phyloP scores from a whole-genome alignment of 1,140 invertebrate species.

The Phenacoccus solenopsis region DNA sequence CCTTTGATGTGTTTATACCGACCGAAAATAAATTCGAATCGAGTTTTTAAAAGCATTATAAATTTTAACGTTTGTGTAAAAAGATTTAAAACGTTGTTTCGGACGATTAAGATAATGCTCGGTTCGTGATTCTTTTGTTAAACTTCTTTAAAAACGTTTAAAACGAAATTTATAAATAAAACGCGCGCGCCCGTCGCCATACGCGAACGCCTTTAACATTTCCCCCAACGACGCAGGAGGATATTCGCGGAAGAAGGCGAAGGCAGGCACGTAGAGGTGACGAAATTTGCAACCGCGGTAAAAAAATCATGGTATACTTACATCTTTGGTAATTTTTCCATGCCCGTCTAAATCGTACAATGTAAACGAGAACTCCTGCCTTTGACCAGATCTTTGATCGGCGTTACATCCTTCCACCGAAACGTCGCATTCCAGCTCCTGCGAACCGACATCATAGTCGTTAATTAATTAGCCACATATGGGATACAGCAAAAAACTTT shows the following conservation, averaged over 20 bases:
- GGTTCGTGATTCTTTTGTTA: slow-evolving; percentile 10
- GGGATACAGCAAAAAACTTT: too few relatives aligned
- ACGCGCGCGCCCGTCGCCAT: background rate
- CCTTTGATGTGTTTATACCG: background rate
- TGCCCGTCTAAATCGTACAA: slow-evolving; percentile 82
- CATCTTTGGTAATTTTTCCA: slow-evolving; percentile 83
- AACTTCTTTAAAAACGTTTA: background rate
- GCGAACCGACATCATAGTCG: slow-evolving; percentile 30
- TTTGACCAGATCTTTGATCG: slow-evolving; percentile 37
- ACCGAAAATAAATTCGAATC: slow-evolving; percentile 7
- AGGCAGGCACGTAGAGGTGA: too few relatives aligned
- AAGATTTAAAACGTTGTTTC: slow-evolving; percentile 11
- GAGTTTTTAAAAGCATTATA: slow-evolving; percentile 9
- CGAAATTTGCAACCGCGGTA: too few relatives aligned
- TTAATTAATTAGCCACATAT: too few relatives aligned
- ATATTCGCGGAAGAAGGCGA: too few relatives aligned
- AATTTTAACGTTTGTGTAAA: slow-evolving; percentile 12
- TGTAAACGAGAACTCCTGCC: slow-evolving; percentile 82
- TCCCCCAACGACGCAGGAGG: too few relatives aligned
- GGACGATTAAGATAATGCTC: background rate
- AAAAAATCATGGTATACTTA: slow-evolving; percentile 35
- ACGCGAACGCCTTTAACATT: too few relatives aligned
- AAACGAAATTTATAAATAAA: slow-evolving; percentile 8
- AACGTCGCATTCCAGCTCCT: slow-evolving; percentile 81
- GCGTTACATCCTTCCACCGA: slow-evolving; percentile 55